Conservation (phyloP, 2,888 invertebrate species). For the Euspilapteryx auroguttella region DNA sequence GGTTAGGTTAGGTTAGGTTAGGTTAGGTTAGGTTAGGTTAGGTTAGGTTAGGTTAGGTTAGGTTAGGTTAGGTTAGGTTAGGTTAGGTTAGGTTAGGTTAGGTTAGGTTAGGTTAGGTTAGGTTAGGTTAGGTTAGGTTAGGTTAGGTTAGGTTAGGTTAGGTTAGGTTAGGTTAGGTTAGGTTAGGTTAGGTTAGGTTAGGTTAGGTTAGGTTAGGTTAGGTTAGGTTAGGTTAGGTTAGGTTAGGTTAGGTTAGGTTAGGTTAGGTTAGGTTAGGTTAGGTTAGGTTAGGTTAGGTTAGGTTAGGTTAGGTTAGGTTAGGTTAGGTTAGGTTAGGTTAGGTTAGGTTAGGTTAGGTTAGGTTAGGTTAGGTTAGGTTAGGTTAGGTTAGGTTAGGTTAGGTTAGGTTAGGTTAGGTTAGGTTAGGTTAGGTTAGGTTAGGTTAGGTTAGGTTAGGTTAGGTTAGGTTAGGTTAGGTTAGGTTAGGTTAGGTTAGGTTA, state of each 20-base stretch:
- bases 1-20: conserved; percentile 5
- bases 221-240: conserved; percentile 2
- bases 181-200: background rate
- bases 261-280: conserved; percentile 4
- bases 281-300: conserved; percentile 6
- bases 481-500: no score
- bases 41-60: conserved; percentile 6
- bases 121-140: conserved; percentile 2
- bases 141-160: conserved; percentile 3
- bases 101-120: conserved; percentile 1
- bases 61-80: conserved; percentile 6
- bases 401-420: no score
- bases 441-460: no score
- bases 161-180: conserved; percentile 1
- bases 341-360: conserved; percentile 4
- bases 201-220: conserved; percentile 1
- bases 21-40: conserved; percentile 5
- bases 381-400: no score
- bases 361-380: conserved; percentile 5
- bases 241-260: conserved; percentile 2
- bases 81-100: conserved; percentile 3
- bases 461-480: no score
- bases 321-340: no score
- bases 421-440: no score
- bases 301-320: no score